These are phyloP conservation scores for Sarotherodon lohbergeri DNA, from an alignment of 2,113 vertebrate species.

Conservation along the genomic window DNA sequence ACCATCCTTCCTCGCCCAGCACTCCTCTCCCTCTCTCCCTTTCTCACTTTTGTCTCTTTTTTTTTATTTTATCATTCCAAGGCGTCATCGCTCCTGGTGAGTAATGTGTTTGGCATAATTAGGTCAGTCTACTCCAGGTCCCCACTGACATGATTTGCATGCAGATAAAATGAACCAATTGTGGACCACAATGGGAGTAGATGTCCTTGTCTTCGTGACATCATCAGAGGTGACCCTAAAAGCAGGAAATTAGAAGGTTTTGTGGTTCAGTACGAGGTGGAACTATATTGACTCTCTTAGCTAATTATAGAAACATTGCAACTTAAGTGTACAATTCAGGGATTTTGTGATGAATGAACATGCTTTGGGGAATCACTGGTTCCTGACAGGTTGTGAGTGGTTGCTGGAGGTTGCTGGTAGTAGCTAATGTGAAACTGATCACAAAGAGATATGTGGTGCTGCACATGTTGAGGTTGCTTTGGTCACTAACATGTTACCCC, in stretches of 20 bases:
- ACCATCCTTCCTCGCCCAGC: background rate
- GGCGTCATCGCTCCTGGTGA: conserved; percentile 25
- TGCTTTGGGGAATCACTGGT: background rate
- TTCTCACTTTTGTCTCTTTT: background rate
- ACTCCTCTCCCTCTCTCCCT: background rate
- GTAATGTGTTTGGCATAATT: conserved; percentile 62
- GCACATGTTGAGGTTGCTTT: background rate
- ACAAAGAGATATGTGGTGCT: background rate
- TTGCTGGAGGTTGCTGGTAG: background rate
- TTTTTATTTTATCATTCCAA: background rate
- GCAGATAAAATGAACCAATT: conserved; percentile 48
- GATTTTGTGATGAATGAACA: background rate
- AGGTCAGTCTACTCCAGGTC: conserved; percentile 44
- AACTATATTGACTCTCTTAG: background rate
- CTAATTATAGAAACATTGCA: background rate
- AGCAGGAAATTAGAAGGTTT: conserved; percentile 23
- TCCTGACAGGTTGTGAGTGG: background rate
- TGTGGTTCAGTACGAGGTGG: background rate
- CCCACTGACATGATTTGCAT: conserved; percentile 49
- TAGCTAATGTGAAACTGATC: background rate
- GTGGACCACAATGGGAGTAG: conserved; percentile 34
- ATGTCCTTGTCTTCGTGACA: conserved; percentile 57
- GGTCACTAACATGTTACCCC: background rate
- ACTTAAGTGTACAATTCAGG: background rate
- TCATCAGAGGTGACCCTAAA: conserved; percentile 59